Evolutionary conservation across 2,888 invertebrate genomes (phyloP), one percentile per base, ranked within the genome.

Genomic region (Corythucha ciliata): DNA sequence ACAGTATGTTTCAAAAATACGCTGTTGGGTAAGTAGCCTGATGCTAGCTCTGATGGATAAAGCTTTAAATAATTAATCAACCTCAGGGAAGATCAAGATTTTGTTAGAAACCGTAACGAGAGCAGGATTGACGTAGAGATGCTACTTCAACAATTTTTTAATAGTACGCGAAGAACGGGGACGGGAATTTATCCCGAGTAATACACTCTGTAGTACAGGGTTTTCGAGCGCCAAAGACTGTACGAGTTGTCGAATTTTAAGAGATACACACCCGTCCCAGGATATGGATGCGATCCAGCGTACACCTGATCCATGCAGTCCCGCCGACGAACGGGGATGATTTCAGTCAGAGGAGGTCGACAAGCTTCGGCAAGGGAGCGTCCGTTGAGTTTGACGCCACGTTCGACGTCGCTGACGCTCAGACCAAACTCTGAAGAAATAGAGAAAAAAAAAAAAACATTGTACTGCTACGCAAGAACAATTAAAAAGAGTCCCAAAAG

Each of bases 171-270:
- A n/a, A n/a, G n/a, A n/a, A n/a, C n/a, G n/a, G n/a, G n/a, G n/a
- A n/a, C n/a, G n/a, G n/a, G n/a, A n/a, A 42, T 36, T 58, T 48
- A 63, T 62, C 87, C 83, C 46, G 90, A 94, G 69, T 98, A 98
- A 69, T 94, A 98, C 45, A 98, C 94, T 71, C 97, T 81, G 70
- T 98, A 99, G 70, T 97, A 99, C 48, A 99, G 78, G 39, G 93
- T 94, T 79, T 99, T 99, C 62, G 94, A 94, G 64, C 98, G 80
- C 97, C 97, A 98, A 61, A 99, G 75, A 48, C 94, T 96, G 69
- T 96, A 99, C 1, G 96, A 92, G 72, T 99, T 99, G 73, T 99
- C 98, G 70, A 99, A 99, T 72, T 98, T 98, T 34, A 98, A 76
- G 66, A 97, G 74, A 70, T 99, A 99, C 32, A 96, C 90, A 16